Evolutionary conservation across 2,888 invertebrate genomes (phyloP).

Genomic region (Eilema griseolum): DNA sequence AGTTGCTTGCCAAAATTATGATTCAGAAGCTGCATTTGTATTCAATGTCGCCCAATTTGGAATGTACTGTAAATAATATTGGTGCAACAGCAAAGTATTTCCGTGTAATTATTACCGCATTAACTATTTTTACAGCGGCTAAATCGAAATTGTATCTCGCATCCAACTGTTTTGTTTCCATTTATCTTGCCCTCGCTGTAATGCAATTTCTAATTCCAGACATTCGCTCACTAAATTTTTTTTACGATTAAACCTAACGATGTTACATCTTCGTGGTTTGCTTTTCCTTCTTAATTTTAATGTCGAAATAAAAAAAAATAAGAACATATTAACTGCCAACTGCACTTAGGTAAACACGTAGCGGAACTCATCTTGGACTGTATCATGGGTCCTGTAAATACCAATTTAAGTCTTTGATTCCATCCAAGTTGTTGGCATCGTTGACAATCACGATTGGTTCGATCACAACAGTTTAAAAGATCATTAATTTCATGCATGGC

Average conservation of each 20-base stretch:
- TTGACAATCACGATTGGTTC: neutral
- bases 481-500: neutral
- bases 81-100: constrained; percentile 37
- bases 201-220: constrained; percentile 13
- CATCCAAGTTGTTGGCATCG: neutral
- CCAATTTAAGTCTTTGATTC: neutral
- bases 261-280: neutral
- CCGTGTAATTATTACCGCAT: constrained; percentile 26
- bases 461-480: neutral
- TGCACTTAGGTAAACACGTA: too few species aligned
- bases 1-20: constrained; percentile 77
- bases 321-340: too few species aligned
- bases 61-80: constrained; percentile 50
- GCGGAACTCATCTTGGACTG: too few species aligned
- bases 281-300: neutral
- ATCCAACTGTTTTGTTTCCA: constrained; percentile 12
- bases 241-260: neutral
- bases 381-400: neutral
- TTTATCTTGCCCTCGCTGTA: neutral
- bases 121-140: constrained; percentile 14
- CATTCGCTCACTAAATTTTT: neutral
- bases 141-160: constrained; percentile 1
- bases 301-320: neutral
- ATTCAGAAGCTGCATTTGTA: constrained; percentile 71
- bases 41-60: constrained; percentile 67